Base-by-base conservation (phyloP, 2,113 vertebrate species). In the Ivindomyrus marchei region DNA sequence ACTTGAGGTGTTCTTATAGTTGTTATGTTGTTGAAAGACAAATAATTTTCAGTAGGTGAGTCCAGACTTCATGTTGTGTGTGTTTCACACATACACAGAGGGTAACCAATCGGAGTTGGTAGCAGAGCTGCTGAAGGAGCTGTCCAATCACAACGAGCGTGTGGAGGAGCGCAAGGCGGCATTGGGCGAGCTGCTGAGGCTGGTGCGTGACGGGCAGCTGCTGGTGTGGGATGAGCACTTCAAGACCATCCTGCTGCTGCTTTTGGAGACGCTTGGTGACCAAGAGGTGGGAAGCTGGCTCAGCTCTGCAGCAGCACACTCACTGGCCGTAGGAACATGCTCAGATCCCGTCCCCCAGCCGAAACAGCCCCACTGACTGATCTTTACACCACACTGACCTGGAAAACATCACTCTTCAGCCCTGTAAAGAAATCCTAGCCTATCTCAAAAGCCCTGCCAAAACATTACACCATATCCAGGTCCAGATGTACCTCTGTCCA, bases 181-280 rank as follows among this genome's bases (percentile, higher is more conserved):
- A 53, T 95, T 99, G 15, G 96, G 97, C 21, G 98, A 99, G 93
- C 96, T 99, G 74, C 96, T 98, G 94, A 98, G 98, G 92, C 95
- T 98, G 90, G 97, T 97, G 88, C 96, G 97, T 21, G 98, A 98
- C 91, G 97, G 98, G 90, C 95, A 96, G 47, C 95, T 96, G 2
- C 94, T 95, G 91, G 96, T 98, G 88, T 99, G 98, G 98, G 98
- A 99, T 90, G 98, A 99, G 47, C 98, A 99, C 93, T 99, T 99
- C 95, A 99, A 99, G 95, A 99, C 97, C 91, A 97, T 97, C 94
- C 91, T 99, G 49, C 97, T 99, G 88, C 92, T 99, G 89, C 95
- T 99, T 90, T 96, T 99, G 49, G 98, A 99, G 96, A 99, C 97
- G 0, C 96, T 99, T 89, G 97, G 97, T 49, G 97, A 99, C 93